phyloP scores from a whole-genome alignment of 2,113 vertebrate genomes.

The Corythoichthys haematopterus region DNA sequence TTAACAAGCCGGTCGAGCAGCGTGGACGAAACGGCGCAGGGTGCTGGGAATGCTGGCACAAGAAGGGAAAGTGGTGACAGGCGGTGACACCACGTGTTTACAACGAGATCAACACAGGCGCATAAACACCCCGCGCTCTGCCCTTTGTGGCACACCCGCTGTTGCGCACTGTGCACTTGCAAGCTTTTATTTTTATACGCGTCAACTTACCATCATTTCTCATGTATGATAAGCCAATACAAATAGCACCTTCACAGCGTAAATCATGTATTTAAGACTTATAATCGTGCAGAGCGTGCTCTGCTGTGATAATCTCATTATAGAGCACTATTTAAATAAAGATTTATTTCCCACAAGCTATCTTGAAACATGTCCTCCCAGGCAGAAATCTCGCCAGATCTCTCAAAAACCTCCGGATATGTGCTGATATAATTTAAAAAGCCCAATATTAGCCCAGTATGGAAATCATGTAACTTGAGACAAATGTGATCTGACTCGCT shows the following conservation, averaged over 20 bases:
- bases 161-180: constrained; percentile 30
- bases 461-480: too few species aligned
- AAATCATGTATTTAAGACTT: too few species aligned
- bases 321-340: too few species aligned
- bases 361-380: too few species aligned
- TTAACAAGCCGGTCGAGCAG: constrained; percentile 63
- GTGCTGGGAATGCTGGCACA: constrained; percentile 21
- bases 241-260: too few species aligned
- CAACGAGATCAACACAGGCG: constrained; percentile 51
- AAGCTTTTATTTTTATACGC: constrained; percentile 3
- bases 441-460: too few species aligned
- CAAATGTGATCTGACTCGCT: too few species aligned
- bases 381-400: too few species aligned
- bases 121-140: constrained; percentile 44
- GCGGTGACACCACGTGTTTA: constrained; percentile 62
- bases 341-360: too few species aligned
- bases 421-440: too few species aligned
- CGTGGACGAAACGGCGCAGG: constrained; percentile 12
- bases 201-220: neutral
- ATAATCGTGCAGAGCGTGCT: neutral
- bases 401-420: too few species aligned
- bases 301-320: neutral
- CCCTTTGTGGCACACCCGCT: constrained; percentile 49
- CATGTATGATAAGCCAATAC: too few species aligned
- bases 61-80: constrained; percentile 58